These are phyloP conservation scores for Drosophila paramelanica DNA, from an alignment of 2,888 invertebrate species.

Conservation along the genomic window DNA sequence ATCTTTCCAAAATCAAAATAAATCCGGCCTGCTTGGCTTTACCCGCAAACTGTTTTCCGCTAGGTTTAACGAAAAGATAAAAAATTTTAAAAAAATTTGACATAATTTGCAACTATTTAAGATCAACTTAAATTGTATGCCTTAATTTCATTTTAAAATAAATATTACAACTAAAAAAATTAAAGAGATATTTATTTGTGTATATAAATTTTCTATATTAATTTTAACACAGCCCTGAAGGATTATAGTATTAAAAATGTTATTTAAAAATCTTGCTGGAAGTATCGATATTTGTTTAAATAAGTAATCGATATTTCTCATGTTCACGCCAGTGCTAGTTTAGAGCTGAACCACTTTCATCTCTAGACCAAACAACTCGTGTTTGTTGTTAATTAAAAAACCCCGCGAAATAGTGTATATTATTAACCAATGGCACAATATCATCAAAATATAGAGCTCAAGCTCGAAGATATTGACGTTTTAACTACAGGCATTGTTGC, in stretches of 20 bases:
- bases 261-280: background rate
- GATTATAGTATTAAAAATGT: too few species aligned
- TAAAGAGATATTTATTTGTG: background rate
- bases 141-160: background rate
- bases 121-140: background rate
- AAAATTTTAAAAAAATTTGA: conserved; percentile 1
- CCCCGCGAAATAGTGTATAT: conserved; percentile 47
- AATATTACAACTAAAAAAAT: background rate
- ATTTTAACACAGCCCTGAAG: too few species aligned
- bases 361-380: conserved; percentile 11
- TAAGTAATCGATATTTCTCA: conserved; percentile 15
- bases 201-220: too few species aligned
- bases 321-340: background rate
- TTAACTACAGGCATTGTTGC: conserved; percentile 75
- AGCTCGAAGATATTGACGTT: conserved; percentile 77
- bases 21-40: conserved; percentile 90
- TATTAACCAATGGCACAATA: conserved; percentile 49
- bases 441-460: conserved; percentile 69
- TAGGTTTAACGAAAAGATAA: conserved; percentile 86
- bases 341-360: background rate
- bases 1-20: conserved; percentile 86
- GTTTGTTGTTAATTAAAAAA: conserved; percentile 40
- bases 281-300: conserved; percentile 2
- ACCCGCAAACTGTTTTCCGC: conserved; percentile 89
- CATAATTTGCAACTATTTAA: background rate